Percentiles rank a stretch among this genome's conserved stretches.
Evolutionary conservation across 2,888 invertebrate species (phyloP).

Genomic region (Standfussiana lucernea): DNA sequence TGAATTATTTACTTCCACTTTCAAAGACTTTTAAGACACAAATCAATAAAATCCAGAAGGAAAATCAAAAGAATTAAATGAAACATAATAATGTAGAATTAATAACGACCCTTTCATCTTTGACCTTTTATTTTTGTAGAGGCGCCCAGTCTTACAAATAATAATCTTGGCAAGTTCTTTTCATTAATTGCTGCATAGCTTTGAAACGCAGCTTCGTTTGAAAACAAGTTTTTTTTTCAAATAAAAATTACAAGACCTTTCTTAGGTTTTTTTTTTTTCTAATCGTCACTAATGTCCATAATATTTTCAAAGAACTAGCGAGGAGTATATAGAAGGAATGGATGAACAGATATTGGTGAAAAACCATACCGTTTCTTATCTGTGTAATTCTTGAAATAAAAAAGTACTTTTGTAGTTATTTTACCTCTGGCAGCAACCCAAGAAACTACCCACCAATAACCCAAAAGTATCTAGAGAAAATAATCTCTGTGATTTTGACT

Average conservation of each 20-base stretch:
- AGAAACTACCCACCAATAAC: background rate
- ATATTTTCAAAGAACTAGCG: background rate
- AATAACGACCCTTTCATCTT: slow-evolving; percentile 35
- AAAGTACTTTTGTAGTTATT: background rate
- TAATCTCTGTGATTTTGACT: background rate
- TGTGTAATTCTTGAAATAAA: background rate
- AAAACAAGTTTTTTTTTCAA: background rate
- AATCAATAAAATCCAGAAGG: background rate
- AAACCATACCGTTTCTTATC: background rate
- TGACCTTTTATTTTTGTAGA: background rate
- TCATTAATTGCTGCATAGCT: background rate
- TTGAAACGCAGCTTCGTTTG: background rate
- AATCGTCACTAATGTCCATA: background rate
- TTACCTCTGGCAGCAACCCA: background rate
- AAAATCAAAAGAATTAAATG: slow-evolving; percentile 5
- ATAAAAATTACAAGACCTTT: background rate
- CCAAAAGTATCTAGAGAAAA: background rate
- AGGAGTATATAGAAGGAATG: background rate
- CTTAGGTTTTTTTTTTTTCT: no score
- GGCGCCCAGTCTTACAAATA: slow-evolving; percentile 24
- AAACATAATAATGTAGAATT: slow-evolving; percentile 25
- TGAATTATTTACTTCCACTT: background rate
- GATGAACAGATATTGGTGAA: no score
- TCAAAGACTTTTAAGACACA: background rate
- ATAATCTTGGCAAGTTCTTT: slow-evolving; percentile 13